Evolutionary conservation across 2,113 vertebrate genomes (phyloP).

Genomic region (Ophiodon elongatus): DNA sequence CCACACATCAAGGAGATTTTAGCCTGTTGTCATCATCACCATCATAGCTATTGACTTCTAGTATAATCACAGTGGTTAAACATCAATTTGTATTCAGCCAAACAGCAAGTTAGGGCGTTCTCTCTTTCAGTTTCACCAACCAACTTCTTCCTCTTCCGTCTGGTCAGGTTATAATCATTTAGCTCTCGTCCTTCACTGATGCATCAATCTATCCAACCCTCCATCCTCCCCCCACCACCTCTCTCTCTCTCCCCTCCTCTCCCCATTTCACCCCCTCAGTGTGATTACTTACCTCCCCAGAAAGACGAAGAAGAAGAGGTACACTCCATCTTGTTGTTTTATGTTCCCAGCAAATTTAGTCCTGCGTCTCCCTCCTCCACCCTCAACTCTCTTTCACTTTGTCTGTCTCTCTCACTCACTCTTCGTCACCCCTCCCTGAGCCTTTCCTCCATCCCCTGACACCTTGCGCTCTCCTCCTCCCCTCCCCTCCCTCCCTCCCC

Average conservation of each 20-base stretch:
- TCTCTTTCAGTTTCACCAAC: constrained; percentile 29
- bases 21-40: constrained; percentile 47
- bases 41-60: constrained; percentile 38
- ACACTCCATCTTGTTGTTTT: constrained; percentile 79
- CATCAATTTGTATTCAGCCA: constrained; percentile 25
- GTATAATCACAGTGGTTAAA: constrained; percentile 40
- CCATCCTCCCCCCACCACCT: not conserved
- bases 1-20: constrained; percentile 41
- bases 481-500: constrained; percentile 19
- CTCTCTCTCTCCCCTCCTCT: not conserved
- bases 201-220: constrained; percentile 53
- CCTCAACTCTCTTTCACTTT: constrained; percentile 75
- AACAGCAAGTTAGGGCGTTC: constrained; percentile 38
- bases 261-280: constrained; percentile 3
- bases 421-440: constrained; percentile 55
- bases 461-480: constrained; percentile 36
- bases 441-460: constrained; percentile 42
- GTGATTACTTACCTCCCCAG: constrained; percentile 76
- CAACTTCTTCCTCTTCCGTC: constrained; percentile 54
- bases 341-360: constrained; percentile 79
- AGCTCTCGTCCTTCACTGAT: constrained; percentile 51
- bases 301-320: constrained; percentile 54
- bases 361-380: constrained; percentile 73
- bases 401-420: constrained; percentile 63
- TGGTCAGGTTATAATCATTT: constrained; percentile 40